These are phyloP conservation scores for Ormyrus thymus DNA, from an alignment of 2,888 invertebrate genomes.

Conservation along the genomic window DNA sequence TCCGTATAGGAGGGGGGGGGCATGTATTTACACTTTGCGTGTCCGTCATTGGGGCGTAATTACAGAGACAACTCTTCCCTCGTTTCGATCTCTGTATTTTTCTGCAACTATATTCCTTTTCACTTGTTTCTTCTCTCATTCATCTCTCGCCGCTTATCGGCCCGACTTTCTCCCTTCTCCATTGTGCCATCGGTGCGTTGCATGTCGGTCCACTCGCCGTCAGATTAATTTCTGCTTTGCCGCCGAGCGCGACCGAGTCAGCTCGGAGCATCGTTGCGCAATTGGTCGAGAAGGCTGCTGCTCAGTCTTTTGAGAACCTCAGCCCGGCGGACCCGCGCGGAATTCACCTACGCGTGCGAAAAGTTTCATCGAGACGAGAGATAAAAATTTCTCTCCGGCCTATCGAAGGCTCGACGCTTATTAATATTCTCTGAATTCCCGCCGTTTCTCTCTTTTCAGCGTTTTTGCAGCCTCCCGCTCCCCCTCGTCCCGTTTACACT, in stretches of 20 bases:
- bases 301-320: too few relatives aligned
- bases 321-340: too few relatives aligned
- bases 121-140: not conserved
- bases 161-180: too few relatives aligned
- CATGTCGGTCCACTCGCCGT: not conserved
- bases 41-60: constrained; percentile 23
- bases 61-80: constrained; percentile 10
- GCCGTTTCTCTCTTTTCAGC: not conserved
- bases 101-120: constrained; percentile 26
- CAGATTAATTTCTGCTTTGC: not conserved
- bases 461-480: not conserved
- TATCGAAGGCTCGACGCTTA: not conserved
- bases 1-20: not conserved
- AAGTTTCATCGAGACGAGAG: not conserved
- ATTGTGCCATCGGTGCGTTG: not conserved
- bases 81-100: constrained; percentile 5
- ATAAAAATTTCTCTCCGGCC: not conserved
- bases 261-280: too few relatives aligned
- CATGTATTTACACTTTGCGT: constrained; percentile 30
- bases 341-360: too few relatives aligned
- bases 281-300: too few relatives aligned
- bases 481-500: not conserved
- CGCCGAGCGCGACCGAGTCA: not conserved
- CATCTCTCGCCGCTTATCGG: too few relatives aligned
- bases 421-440: too few relatives aligned